Evolutionary conservation across 2,797 vertebrate species (phyloP).

Genomic region (Brachyrhaphis roseni): DNA sequence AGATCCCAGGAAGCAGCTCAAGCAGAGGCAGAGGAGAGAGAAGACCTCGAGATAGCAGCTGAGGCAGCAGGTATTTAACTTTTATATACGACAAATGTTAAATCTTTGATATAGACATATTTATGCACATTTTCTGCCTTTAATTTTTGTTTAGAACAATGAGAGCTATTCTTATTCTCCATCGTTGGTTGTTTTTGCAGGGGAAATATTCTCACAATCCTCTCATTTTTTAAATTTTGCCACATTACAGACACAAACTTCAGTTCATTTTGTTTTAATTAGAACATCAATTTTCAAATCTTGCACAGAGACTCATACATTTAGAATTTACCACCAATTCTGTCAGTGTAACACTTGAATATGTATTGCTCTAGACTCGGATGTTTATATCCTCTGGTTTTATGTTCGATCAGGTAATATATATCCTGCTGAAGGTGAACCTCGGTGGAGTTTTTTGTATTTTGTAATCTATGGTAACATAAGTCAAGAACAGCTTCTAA

Average conservation of each 20-base stretch:
- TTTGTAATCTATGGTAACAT: background rate
- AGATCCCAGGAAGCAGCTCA: conserved; percentile 89
- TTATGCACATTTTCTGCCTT: background rate
- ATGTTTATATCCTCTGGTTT: conserved; percentile 45
- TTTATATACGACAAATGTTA: background rate
- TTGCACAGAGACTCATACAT: background rate
- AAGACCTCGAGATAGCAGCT: conserved; percentile 88
- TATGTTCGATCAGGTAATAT: background rate
- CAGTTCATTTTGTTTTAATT: too few species aligned
- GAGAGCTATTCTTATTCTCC: background rate
- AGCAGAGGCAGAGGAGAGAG: conserved; percentile 91
- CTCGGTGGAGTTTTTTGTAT: too few species aligned
- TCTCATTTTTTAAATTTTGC: background rate
- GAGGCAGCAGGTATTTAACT: conserved; percentile 76
- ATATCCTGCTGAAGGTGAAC: too few species aligned
- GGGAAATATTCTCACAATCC: background rate
- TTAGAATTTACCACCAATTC: background rate
- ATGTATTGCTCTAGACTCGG: conserved; percentile 36
- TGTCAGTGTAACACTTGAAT: background rate
- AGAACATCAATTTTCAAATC: background rate
- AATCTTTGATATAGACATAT: background rate
- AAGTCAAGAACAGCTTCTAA: background rate
- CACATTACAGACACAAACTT: background rate
- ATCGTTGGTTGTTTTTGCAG: background rate
- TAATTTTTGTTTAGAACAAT: background rate